Evolutionary conservation across 2,113 vertebrate genomes (phyloP).

Genomic region (Polypterus bichir): DNA sequence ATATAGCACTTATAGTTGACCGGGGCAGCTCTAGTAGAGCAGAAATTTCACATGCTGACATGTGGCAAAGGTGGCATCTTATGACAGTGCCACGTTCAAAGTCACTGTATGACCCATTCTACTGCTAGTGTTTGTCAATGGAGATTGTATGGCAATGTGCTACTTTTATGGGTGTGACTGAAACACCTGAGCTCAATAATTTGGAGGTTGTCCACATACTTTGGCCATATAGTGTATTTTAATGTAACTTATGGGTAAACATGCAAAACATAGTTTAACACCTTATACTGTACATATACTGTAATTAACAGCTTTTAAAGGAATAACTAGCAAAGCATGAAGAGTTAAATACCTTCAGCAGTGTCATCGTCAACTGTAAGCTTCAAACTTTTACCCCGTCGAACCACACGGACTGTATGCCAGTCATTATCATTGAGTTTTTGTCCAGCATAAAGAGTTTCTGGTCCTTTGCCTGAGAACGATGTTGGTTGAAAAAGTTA

Average conservation of each 20-base stretch:
- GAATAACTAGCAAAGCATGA: constrained; percentile 6
- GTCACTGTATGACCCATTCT: too few species aligned
- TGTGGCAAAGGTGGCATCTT: too few species aligned
- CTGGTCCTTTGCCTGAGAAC: constrained; percentile 87
- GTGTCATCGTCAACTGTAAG: constrained; percentile 87
- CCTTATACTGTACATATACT: not conserved
- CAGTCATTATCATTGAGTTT: constrained; percentile 95
- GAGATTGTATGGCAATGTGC: too few species aligned
- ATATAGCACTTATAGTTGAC: too few species aligned
- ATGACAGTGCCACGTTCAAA: too few species aligned
- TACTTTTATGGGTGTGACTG: not conserved
- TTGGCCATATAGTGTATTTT: too few species aligned
- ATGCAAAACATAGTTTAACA: not conserved
- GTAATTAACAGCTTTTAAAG: not conserved
- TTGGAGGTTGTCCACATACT: too few species aligned
- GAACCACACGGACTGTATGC: constrained; percentile 85
- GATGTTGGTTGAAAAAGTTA: constrained; percentile 39
- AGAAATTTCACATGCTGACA: too few species aligned
- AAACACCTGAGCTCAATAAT: not conserved
- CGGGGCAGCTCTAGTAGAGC: too few species aligned
- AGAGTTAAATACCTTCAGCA: constrained; percentile 71
- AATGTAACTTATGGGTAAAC: not conserved
- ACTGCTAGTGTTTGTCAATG: too few species aligned
- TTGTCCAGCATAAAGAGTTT: constrained; percentile 88
- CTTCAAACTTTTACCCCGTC: constrained; percentile 83